A percentile compares a stretch with the other conserved stretches of the same genome.
phyloP scores from a whole-genome alignment of 2,797 vertebrate genomes.

The Discoglossus pictus region DNA sequence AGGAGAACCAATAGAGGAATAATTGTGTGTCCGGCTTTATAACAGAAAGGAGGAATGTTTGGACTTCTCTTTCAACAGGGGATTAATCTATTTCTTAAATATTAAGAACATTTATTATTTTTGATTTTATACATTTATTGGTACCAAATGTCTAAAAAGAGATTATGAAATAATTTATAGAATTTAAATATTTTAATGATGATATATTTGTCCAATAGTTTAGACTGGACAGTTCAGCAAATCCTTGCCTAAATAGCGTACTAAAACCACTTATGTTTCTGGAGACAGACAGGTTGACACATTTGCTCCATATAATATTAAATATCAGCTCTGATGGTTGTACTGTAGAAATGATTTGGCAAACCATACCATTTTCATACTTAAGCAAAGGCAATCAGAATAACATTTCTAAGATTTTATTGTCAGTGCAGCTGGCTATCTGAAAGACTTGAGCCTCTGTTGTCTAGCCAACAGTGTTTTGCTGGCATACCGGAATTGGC shows the following conservation, averaged over 20 bases:
- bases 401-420: slow-evolving; percentile 45
- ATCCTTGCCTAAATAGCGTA: slow-evolving; percentile 13
- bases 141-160: no score
- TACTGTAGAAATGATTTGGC: slow-evolving; percentile 25
- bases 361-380: slow-evolving; percentile 31
- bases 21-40: no score
- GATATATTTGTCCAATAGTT: no score
- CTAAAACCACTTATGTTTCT: slow-evolving; percentile 16
- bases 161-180: no score
- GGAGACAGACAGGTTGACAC: slow-evolving; percentile 8
- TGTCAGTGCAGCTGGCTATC: slow-evolving; percentile 45
- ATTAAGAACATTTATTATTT: no score
- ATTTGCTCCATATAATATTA: slow-evolving; percentile 29
- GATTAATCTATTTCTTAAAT: no score
- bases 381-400: slow-evolving; percentile 38
- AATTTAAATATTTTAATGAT: no score
- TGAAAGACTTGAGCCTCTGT: slow-evolving; percentile 33
- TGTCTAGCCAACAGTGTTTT: slow-evolving; percentile 37
- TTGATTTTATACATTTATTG: no score
- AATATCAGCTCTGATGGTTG: slow-evolving; percentile 33
- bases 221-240: slow-evolving; percentile 1
- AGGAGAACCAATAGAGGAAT: no score
- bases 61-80: no score
- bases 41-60: no score
- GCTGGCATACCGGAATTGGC: slow-evolving; percentile 40